Conservation (phyloP, 23 tunicate species). For the Corella eumyota region DNA sequence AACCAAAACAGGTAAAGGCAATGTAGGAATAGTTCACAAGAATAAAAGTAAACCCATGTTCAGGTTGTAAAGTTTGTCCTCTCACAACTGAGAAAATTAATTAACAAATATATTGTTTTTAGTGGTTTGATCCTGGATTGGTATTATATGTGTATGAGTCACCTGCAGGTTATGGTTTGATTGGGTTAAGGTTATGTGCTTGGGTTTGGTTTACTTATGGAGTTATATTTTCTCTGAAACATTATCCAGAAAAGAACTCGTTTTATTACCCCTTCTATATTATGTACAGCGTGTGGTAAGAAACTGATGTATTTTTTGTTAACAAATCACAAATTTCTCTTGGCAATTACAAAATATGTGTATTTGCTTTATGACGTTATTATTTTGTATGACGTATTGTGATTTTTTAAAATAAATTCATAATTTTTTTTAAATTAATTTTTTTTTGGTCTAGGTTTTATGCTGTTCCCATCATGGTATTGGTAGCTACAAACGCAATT, state of each 20-base stretch:
- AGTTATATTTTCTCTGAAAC: conserved; percentile 55
- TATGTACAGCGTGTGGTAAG: conserved; percentile 60
- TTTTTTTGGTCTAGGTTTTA: conserved; percentile 39
- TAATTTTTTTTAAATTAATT: background rate
- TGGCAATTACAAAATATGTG: background rate
- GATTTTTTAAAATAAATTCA: background rate
- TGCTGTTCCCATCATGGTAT: conserved; percentile 70
- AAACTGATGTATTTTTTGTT: conserved; percentile 1
- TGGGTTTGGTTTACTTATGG: conserved; percentile 88
- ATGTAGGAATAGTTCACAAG: too few species aligned
- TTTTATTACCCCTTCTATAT: conserved; percentile 59
- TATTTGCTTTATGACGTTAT: background rate
- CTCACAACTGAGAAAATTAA: too few species aligned
- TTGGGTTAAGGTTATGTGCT: conserved; percentile 41
- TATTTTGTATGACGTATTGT: background rate
- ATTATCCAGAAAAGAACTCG: conserved; percentile 71
- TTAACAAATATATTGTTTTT: too few species aligned
- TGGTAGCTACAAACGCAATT: conserved; percentile 52
- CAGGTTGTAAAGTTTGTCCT: too few species aligned
- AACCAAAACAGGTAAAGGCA: too few species aligned
- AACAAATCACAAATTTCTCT: background rate
- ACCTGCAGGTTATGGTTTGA: conserved; percentile 79
- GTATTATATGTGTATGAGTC: conserved; percentile 84
- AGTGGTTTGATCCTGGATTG: conserved; percentile 88
- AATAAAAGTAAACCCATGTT: too few species aligned